Percentiles rank a stretch among this genome's conserved stretches.
phyloP scores from a whole-genome alignment of 2,797 vertebrate species.

The Karalla daura region DNA sequence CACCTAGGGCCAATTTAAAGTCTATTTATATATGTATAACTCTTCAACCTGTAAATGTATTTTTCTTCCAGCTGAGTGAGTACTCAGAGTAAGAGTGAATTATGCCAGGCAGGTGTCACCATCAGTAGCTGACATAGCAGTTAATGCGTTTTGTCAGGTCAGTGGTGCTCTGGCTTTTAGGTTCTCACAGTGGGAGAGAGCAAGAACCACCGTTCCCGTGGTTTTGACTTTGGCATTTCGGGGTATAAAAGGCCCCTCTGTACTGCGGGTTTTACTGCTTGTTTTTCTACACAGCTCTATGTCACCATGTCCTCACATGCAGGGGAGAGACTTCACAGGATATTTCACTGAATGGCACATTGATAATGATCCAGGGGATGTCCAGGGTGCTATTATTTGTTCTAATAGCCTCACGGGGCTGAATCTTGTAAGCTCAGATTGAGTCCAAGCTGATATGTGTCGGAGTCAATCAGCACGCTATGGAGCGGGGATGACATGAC shows the following conservation, averaged over 20 bases:
- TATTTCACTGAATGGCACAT: conserved; percentile 14
- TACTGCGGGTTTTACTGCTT: conserved; percentile 31
- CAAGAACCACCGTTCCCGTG: conserved; percentile 38
- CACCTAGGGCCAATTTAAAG: too few species aligned
- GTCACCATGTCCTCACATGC: conserved; percentile 46
- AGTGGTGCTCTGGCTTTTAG: conserved; percentile 30
- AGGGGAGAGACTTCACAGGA: conserved; percentile 25
- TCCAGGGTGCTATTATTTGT: conserved; percentile 12
- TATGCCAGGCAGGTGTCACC: background rate
- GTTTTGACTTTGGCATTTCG: conserved; percentile 58
- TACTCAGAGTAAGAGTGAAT: background rate
- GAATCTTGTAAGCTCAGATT: conserved; percentile 18
- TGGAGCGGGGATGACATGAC: background rate
- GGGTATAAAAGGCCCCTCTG: conserved; percentile 47
- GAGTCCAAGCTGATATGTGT: conserved; percentile 10
- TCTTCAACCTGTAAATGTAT: background rate
- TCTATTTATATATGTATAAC: too few species aligned
- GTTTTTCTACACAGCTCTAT: conserved; percentile 8
- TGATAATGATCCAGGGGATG: conserved; percentile 13
- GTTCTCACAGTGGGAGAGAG: conserved; percentile 31
- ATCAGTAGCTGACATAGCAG: background rate
- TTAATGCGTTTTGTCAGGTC: conserved; percentile 1
- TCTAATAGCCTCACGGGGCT: background rate
- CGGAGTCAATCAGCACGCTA: background rate
- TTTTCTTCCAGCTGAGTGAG: background rate